phyloP scores from a whole-genome alignment of 1,140 invertebrate species.

The Phortica variegata region DNA sequence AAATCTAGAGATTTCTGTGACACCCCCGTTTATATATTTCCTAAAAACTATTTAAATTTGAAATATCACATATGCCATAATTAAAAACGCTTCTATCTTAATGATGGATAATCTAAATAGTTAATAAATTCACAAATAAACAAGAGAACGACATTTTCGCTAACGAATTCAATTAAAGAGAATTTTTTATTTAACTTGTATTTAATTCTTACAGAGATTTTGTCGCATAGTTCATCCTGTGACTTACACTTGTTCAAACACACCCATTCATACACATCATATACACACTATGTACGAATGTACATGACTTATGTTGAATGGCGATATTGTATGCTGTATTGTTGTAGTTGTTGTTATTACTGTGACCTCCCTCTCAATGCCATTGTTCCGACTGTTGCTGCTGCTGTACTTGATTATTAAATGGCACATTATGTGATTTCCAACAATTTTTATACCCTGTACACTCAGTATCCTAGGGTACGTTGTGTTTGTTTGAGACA shows the following conservation, averaged over 20 bases:
- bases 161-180: constrained; percentile 55
- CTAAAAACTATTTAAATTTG: too few relatives aligned
- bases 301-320: constrained; percentile 43
- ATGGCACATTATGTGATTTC: constrained; percentile 54
- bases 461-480: not conserved
- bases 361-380: not conserved
- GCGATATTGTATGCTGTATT: constrained; percentile 35
- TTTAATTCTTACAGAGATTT: constrained; percentile 38
- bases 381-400: constrained; percentile 24
- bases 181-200: constrained; percentile 54
- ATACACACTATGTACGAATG: constrained; percentile 12
- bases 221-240: constrained; percentile 20
- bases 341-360: constrained; percentile 14
- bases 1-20: too few relatives aligned
- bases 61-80: too few relatives aligned
- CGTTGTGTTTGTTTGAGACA: too few relatives aligned
- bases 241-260: constrained; percentile 4
- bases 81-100: too few relatives aligned
- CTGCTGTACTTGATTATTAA: constrained; percentile 54
- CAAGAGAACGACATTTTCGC: constrained; percentile 48
- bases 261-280: constrained; percentile 7
- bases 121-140: too few relatives aligned
- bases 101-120: too few relatives aligned
- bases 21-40: too few relatives aligned
- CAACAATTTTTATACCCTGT: constrained; percentile 35